These are phyloP conservation scores for Dasyurus viverrinus DNA, from an alignment of 2,113 vertebrate genomes.

Conservation along the genomic window DNA sequence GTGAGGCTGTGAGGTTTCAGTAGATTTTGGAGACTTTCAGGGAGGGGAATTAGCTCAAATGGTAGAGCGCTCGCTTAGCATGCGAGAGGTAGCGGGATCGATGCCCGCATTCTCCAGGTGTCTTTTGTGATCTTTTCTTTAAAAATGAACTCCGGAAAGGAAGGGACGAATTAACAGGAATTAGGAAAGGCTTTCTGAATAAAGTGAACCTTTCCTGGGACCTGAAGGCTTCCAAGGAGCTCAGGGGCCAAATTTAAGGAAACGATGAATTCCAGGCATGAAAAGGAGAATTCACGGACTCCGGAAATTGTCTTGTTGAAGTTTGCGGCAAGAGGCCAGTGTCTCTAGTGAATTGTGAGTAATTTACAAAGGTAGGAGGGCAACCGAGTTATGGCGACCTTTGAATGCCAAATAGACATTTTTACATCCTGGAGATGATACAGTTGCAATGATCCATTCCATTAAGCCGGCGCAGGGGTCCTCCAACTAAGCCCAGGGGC, in stretches of 20 bases:
- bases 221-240: neutral
- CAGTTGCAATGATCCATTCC: no score
- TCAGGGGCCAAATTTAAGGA: neutral
- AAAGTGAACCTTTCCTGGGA: neutral
- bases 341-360: neutral
- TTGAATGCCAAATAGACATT: neutral
- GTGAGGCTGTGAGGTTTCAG: neutral
- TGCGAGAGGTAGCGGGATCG: neutral
- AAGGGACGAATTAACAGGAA: neutral
- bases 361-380: neutral
- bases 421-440: neutral
- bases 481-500: no score
- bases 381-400: neutral
- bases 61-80: conserved; percentile 1
- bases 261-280: neutral
- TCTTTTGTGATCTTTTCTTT: neutral
- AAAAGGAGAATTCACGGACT: neutral
- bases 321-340: neutral
- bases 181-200: neutral
- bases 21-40: rapidly evolving
- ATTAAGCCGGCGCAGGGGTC: no score
- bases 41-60: neutral
- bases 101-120: neutral
- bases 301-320: neutral
- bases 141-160: neutral